phyloP scores from a whole-genome alignment of 2,113 vertebrate genomes.

The Lanius collurio region DNA sequence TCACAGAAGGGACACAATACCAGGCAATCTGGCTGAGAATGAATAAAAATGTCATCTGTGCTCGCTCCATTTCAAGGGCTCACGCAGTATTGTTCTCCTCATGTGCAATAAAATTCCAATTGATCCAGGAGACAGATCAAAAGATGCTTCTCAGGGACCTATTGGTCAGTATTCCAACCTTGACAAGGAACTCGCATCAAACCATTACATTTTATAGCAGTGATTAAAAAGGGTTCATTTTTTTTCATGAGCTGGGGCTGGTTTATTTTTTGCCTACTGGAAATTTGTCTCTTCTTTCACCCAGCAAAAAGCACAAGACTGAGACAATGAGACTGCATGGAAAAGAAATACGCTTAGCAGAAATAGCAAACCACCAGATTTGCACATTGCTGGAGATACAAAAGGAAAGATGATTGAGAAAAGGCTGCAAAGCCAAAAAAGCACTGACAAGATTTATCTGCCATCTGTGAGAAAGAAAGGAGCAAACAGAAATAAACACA shows the following conservation, averaged over 20 bases:
- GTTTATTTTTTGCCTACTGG: constrained; percentile 41
- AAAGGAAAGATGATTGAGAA: constrained; percentile 52
- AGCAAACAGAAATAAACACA: constrained; percentile 52
- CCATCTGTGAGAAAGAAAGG: constrained; percentile 42
- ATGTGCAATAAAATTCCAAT: not conserved
- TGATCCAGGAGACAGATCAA: constrained; percentile 36
- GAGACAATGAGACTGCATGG: constrained; percentile 14
- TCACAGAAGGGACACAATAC: constrained; percentile 62
- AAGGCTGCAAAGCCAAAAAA: constrained; percentile 49
- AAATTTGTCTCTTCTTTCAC: constrained; percentile 24
- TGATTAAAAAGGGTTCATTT: constrained; percentile 6
- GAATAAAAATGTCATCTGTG: constrained; percentile 68
- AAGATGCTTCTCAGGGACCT: not conserved
- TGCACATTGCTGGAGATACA: constrained; percentile 39
- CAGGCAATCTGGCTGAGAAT: constrained; percentile 53
- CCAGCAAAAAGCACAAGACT: constrained; percentile 15
- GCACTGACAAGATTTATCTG: constrained; percentile 51
- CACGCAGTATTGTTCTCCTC: constrained; percentile 18
- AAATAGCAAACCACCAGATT: constrained; percentile 49
- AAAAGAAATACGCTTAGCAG: constrained; percentile 23
- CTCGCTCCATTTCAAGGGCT: constrained; percentile 20
- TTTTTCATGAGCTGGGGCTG: not conserved
- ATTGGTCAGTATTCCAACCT: not conserved
- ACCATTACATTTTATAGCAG: not conserved
- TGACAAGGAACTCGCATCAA: not conserved